phyloP scores from a whole-genome alignment of 2,797 vertebrate genomes.

The Alectoris magna region DNA sequence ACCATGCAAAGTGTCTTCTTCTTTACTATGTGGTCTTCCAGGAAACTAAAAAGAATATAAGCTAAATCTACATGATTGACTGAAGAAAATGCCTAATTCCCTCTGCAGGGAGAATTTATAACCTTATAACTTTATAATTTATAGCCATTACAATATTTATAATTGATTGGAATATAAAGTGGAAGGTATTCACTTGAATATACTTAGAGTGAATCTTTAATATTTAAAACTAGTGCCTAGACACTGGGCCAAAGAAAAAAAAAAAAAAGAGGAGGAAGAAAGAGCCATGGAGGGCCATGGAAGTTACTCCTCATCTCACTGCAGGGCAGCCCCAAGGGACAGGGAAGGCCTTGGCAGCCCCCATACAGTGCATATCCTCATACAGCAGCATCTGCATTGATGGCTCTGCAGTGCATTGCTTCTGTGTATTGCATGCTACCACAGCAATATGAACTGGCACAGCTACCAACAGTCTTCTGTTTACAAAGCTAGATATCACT shows the following conservation, averaged over 20 bases:
- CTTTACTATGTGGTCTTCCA: background rate
- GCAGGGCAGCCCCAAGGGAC: too few relatives aligned
- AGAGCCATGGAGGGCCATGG: background rate
- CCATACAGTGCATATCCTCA: too few relatives aligned
- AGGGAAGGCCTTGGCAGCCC: too few relatives aligned
- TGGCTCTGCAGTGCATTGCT: fast-evolving
- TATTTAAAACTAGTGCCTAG: background rate
- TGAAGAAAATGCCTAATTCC: background rate
- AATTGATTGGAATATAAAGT: conserved; percentile 29
- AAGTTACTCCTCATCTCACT: too few relatives aligned
- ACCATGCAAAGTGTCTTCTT: background rate
- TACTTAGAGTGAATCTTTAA: background rate
- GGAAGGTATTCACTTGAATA: background rate
- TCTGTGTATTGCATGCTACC: background rate
- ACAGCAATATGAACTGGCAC: background rate
- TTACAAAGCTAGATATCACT: background rate
- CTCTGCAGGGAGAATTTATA: background rate
- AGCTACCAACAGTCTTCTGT: background rate
- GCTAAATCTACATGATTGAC: background rate
- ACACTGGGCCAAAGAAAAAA: background rate
- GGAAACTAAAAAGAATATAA: background rate
- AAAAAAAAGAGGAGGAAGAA: background rate
- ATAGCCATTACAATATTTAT: background rate
- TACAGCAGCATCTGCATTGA: fast-evolving
- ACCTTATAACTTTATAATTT: background rate